Evolutionary conservation across 2,797 vertebrate genomes (phyloP), one percentile per base, ranked within the genome.

Genomic region (Apogon hyalosoma): DNA sequence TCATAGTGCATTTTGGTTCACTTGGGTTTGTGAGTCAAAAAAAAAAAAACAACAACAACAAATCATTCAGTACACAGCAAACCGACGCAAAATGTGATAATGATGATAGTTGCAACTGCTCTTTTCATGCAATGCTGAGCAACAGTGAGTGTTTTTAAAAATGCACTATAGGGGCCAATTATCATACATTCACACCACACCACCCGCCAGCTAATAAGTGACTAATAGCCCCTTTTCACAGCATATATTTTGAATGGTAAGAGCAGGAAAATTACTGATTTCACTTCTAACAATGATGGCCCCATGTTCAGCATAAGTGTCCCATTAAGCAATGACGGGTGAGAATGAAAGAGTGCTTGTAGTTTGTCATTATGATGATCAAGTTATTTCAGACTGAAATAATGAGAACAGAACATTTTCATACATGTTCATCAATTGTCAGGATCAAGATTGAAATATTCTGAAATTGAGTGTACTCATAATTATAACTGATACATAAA

Each of bases 401-500:
- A 36, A 28, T 28, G 6, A 28, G 24, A 28, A 24, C 21, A 33
- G 31, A 33, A 36, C 7, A 36, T 47, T 64, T 50, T 48, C 47
- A 14, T 75, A 50, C 59, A 0, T 79, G 53, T 47, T 36, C 41
- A 47, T 36, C 41, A 47, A 53, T 71, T 75, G 60, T 49, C 45
- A 39, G 58, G 63, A 69, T 28, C 50, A 63, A 63, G 21, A 69
- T 16, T 48, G 39, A 48, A 70, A 81, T 75, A 63, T 58, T 40
- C 46, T 38, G 24, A 55, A 76, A 65, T 59, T 31, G 43, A 49
- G 47, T 72, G 54, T 31, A 63, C 28, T 48, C 67, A 58, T 41
- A 63, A 69, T 69, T 72, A 59, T 39, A 63, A 46, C 33, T 70
- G 69, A 73, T 69, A 14, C 49, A 76, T 13, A 56, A 58, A 50